A percentile compares a stretch with the other conserved stretches of the same genome.
Conservation (phyloP, 2,888 invertebrate species). For the Lochmaea crataegi region DNA sequence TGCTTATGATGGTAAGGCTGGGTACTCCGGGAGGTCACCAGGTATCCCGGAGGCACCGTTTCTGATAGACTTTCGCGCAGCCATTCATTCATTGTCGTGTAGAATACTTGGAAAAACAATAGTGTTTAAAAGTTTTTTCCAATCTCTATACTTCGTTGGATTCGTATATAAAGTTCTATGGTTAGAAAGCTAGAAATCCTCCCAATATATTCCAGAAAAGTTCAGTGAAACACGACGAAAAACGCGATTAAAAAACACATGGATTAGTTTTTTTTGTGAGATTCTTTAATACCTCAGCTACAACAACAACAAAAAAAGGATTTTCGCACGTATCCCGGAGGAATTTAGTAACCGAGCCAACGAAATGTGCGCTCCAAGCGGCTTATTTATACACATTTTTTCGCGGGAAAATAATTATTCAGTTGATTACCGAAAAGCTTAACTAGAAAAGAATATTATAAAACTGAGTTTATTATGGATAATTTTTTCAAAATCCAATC, state of each 20-base stretch:
- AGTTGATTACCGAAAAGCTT: conserved; percentile 1
- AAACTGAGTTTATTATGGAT: not conserved
- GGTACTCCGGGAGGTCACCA: too few species aligned
- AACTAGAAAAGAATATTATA: not conserved
- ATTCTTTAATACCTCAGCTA: conserved; percentile 4
- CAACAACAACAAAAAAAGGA: conserved; percentile 6
- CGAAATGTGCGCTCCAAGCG: not conserved
- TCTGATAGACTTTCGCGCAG: too few species aligned
- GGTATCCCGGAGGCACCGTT: too few species aligned
- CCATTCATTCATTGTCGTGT: too few species aligned
- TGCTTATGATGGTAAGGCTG: too few species aligned
- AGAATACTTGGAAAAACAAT: too few species aligned
- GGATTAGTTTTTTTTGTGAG: conserved; percentile 2
- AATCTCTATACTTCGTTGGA: too few species aligned
- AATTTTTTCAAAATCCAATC: not conserved
- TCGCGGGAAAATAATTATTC: not conserved
- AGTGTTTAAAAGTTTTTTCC: too few species aligned
- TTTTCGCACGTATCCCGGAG: conserved; percentile 5
- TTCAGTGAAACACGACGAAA: not conserved
- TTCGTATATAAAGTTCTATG: too few species aligned
- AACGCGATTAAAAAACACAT: not conserved
- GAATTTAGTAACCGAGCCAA: not conserved
- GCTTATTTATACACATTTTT: not conserved
- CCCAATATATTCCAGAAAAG: not conserved
- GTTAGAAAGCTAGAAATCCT: not conserved